A percentile compares a stretch with the other conserved stretches of the same genome.
Conservation (phyloP, 1,140 invertebrate species). For the Xylocopa sonorina region DNA sequence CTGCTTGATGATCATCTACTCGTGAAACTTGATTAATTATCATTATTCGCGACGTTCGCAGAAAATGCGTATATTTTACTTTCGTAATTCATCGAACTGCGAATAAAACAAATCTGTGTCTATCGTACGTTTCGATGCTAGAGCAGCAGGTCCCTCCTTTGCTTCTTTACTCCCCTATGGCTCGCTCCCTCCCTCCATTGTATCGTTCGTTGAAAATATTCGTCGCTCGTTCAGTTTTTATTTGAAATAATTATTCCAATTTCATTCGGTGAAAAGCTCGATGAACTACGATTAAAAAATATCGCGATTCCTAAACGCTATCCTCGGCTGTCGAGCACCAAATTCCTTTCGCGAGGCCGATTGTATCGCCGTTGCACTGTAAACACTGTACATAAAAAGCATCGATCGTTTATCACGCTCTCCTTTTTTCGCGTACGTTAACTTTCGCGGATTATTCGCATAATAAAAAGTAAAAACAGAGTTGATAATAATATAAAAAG, state of each 20-base stretch:
- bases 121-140: no score
- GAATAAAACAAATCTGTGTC: no score
- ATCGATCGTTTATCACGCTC: slow-evolving; percentile 41
- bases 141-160: no score
- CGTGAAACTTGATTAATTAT: slow-evolving; percentile 34
- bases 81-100: slow-evolving; percentile 29
- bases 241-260: background rate
- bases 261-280: background rate
- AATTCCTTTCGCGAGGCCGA: slow-evolving; percentile 42
- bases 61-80: background rate
- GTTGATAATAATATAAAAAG: background rate
- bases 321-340: slow-evolving; percentile 16
- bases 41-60: slow-evolving; percentile 7
- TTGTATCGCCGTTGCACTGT: slow-evolving; percentile 55
- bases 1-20: slow-evolving; percentile 40
- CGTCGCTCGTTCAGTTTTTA: no score
- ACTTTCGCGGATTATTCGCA: slow-evolving; percentile 41
- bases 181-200: background rate
- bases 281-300: slow-evolving; percentile 28
- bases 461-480: background rate
- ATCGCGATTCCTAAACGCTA: slow-evolving; percentile 7
- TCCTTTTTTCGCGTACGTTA: slow-evolving; percentile 60
- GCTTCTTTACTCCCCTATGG: background rate
- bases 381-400: slow-evolving; percentile 65
- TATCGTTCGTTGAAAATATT: no score